A percentile compares a stretch with the other conserved stretches of the same genome.
phyloP scores from a whole-genome alignment of 1,140 invertebrate genomes.

The Bicyclus anynana region DNA sequence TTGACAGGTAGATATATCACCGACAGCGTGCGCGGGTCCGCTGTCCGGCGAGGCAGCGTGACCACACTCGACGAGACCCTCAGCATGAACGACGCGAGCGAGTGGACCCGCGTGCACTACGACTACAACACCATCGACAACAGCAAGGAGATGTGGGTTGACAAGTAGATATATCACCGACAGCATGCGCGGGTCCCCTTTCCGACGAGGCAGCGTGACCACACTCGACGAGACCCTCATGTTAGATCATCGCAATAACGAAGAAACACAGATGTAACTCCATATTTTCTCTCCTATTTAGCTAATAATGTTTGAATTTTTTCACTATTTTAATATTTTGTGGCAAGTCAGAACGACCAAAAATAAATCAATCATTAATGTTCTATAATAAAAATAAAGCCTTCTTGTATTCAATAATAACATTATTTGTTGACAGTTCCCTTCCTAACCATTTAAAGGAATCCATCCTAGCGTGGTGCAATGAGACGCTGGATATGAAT shows the following conservation, averaged over 20 bases:
- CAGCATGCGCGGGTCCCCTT: too few relatives aligned
- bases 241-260: too few relatives aligned
- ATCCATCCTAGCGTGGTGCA: slow-evolving; percentile 63
- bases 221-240: too few relatives aligned
- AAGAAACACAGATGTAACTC: too few relatives aligned
- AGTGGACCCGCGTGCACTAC: slow-evolving; percentile 64
- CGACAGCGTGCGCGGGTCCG: not conserved
- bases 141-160: slow-evolving; percentile 69
- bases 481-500: slow-evolving; percentile 50
- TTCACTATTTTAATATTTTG: too few relatives aligned
- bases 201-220: too few relatives aligned
- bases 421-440: slow-evolving; percentile 39
- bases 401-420: not conserved
- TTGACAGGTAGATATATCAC: slow-evolving; percentile 20
- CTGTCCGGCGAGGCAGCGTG: slow-evolving; percentile 34
- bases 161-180: not conserved
- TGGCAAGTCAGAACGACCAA: too few relatives aligned
- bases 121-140: slow-evolving; percentile 48
- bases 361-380: too few relatives aligned
- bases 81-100: slow-evolving; percentile 67
- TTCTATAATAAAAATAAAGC: not conserved
- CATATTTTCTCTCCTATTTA: too few relatives aligned
- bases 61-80: slow-evolving; percentile 68
- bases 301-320: too few relatives aligned
- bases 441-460: slow-evolving; percentile 62